Evolutionary conservation across 2,797 vertebrate species (phyloP).

Genomic region (Hippocampus kuda): DNA sequence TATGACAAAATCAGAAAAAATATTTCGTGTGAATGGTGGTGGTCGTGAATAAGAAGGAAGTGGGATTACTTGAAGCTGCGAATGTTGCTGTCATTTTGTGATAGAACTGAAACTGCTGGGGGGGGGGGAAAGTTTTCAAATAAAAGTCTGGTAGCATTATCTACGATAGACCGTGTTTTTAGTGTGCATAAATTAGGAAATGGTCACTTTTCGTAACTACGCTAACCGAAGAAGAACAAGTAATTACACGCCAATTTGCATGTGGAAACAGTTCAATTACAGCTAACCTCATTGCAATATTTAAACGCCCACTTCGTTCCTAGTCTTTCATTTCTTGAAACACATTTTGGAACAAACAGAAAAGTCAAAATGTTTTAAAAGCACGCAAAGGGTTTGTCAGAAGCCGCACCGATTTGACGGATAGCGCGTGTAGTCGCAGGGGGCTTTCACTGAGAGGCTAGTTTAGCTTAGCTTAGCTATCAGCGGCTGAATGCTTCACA

Average conservation of each 20-base stretch:
- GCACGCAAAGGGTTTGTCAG: neutral
- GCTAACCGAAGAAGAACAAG: neutral
- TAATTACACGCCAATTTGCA: neutral
- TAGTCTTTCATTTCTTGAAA: neutral
- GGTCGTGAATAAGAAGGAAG: too few relatives aligned
- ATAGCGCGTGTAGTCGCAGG: slow-evolving; percentile 12
- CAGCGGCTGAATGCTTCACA: neutral
- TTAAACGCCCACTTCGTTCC: neutral
- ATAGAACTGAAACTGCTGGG: neutral
- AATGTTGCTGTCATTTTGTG: neutral
- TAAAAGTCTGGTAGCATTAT: too few relatives aligned
- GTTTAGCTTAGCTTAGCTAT: slow-evolving; percentile 18
- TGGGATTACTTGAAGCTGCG: neutral
- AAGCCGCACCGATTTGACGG: neutral
- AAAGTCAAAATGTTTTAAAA: neutral
- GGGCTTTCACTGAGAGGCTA: neutral
- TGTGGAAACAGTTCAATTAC: neutral
- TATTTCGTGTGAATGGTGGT: too few relatives aligned
- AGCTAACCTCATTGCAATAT: neutral
- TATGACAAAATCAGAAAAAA: too few relatives aligned
- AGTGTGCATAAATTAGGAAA: neutral
- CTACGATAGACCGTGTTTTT: neutral
- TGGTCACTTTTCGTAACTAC: neutral
- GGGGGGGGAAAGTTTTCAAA: too few relatives aligned
- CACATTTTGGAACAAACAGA: neutral